Evolutionary conservation across 2,888 invertebrate genomes (phyloP).

Genomic region (Branchipolynoe longqiensis): DNA sequence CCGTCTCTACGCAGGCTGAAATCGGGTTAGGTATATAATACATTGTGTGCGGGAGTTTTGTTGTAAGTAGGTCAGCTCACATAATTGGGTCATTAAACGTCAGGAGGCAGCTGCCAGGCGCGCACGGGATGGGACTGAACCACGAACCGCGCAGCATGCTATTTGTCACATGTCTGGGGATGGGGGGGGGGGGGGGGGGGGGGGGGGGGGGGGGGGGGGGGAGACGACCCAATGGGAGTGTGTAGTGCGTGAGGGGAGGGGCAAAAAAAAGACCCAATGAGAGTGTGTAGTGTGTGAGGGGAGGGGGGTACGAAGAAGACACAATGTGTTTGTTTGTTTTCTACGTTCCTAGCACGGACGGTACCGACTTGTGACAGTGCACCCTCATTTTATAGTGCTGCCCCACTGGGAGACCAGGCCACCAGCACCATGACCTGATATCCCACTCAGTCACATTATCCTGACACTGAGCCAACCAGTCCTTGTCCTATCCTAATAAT

Average conservation of each 20-base stretch:
- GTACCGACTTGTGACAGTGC: too few species aligned
- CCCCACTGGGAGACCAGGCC: too few species aligned
- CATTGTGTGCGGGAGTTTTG: constrained; percentile 22
- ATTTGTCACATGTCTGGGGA: not conserved
- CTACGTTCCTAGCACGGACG: too few species aligned
- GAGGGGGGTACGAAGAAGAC: too few species aligned
- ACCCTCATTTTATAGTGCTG: too few species aligned
- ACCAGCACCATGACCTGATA: too few species aligned
- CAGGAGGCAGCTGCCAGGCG: constrained; percentile 21
- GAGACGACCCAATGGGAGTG: not conserved
- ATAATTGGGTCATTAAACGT: constrained; percentile 47
- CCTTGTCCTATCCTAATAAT: too few species aligned
- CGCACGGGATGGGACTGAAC: constrained; percentile 6
- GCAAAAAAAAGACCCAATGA: not conserved
- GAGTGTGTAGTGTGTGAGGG: not conserved
- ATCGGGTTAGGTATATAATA: too few species aligned
- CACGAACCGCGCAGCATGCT: constrained; percentile 17
- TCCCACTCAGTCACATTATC: too few species aligned
- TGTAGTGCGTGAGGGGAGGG: not conserved
- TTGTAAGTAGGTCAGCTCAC: constrained; percentile 34
- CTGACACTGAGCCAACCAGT: too few species aligned
- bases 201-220: not conserved
- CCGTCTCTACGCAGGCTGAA: too few species aligned
- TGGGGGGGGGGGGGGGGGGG: not conserved
- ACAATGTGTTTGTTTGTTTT: too few species aligned